These are phyloP conservation scores for Synaphobranchus kaupii DNA, from an alignment of 2,797 vertebrate genomes.

Conservation along the genomic window DNA sequence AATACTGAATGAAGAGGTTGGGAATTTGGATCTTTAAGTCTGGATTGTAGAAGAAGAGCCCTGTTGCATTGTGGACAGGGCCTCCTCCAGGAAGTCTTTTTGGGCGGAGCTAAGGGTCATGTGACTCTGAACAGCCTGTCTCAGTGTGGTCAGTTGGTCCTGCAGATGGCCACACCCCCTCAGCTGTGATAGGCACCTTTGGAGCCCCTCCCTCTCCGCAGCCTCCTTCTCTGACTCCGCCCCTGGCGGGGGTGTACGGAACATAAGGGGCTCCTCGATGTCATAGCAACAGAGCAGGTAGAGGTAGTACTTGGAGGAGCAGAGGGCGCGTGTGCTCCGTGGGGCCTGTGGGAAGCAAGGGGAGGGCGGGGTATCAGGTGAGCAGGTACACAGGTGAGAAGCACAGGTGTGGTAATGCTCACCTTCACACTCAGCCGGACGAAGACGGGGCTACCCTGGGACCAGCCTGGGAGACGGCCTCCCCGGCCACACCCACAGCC, in stretches of 20 bases:
- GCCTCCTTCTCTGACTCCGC: conserved; percentile 36
- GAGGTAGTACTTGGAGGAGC: conserved; percentile 64
- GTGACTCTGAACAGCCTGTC: conserved; percentile 58
- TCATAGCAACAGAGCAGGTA: conserved; percentile 67
- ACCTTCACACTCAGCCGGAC: conserved; percentile 66
- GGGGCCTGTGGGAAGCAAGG: conserved; percentile 56
- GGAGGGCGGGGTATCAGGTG: background rate
- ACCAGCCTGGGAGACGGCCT: conserved; percentile 65
- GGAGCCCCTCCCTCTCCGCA: conserved; percentile 40
- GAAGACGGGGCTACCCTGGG: conserved; percentile 66
- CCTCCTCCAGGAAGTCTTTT: conserved; percentile 64
- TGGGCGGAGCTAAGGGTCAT: conserved; percentile 60
- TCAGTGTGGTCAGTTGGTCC: conserved; percentile 62
- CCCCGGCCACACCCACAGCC: conserved; percentile 69
- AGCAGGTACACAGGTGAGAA: background rate
- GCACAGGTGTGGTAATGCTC: conserved; percentile 20
- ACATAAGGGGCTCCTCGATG: conserved; percentile 47
- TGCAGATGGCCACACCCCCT: conserved; percentile 56
- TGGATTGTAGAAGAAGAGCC: background rate
- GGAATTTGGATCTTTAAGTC: background rate
- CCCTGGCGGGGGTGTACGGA: conserved; percentile 51
- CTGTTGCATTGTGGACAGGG: conserved; percentile 54
- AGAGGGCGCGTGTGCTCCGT: conserved; percentile 56
- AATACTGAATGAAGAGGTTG: background rate
- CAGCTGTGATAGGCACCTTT: conserved; percentile 61